Conservation (phyloP, 1,140 invertebrate genomes). For the Ceratosolen solmsi region DNA sequence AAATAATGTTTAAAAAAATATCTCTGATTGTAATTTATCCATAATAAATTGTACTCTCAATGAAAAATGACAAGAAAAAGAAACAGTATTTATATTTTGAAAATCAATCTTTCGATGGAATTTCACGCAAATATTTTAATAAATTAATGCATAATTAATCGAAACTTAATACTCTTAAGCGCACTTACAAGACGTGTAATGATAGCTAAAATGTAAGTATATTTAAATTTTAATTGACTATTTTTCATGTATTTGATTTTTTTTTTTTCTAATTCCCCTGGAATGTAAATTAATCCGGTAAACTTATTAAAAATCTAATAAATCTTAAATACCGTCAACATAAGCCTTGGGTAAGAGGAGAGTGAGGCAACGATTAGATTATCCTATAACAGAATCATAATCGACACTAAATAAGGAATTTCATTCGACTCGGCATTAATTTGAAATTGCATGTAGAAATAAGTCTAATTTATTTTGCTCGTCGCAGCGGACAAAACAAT, state of each 20-base stretch:
- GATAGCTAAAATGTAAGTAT: not conserved
- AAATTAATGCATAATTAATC: too few species aligned
- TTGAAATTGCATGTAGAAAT: not conserved
- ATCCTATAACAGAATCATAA: too few species aligned
- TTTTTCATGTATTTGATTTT: not conserved
- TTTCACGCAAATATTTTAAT: too few species aligned
- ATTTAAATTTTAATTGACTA: not conserved
- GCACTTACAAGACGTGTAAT: not conserved
- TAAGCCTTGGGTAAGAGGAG: not conserved
- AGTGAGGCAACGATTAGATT: too few species aligned
- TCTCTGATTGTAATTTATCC: too few species aligned
- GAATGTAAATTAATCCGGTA: not conserved
- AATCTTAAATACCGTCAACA: not conserved
- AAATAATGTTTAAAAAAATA: not conserved
- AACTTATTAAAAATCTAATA: not conserved
- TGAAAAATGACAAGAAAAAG: too few species aligned
- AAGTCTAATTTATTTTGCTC: not conserved
- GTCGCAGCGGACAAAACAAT: not conserved
- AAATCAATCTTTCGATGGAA: too few species aligned
- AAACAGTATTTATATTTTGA: too few species aligned
- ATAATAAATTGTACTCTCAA: too few species aligned
- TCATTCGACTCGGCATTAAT: not conserved
- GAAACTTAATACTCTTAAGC: too few species aligned
- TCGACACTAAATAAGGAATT: not conserved
- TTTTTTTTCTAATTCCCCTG: not conserved